Conservation (phyloP, 1,140 invertebrate genomes). For the Chlorops oryzae region DNA sequence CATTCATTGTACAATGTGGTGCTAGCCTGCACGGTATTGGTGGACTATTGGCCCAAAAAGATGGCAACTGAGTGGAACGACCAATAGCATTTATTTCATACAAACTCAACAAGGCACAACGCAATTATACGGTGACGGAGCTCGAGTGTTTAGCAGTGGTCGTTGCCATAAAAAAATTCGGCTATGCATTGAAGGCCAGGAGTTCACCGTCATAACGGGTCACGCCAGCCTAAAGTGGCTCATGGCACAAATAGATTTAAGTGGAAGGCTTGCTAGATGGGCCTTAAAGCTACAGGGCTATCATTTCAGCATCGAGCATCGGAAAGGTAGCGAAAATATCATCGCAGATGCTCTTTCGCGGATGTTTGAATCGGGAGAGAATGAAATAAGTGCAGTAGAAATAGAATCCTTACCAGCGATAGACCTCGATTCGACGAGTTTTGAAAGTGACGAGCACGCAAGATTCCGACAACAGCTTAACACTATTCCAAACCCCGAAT, state of each 20-base stretch:
- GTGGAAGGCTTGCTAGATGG: constrained; percentile 29
- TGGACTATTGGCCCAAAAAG: constrained; percentile 13
- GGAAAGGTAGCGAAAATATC: constrained; percentile 23
- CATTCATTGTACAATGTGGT: constrained; percentile 14
- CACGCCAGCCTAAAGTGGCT: constrained; percentile 28
- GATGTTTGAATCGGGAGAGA: background rate
- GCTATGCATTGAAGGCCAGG: constrained; percentile 42
- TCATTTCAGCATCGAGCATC: constrained; percentile 32
- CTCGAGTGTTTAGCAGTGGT: constrained; percentile 8
- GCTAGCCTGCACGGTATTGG: constrained; percentile 15
- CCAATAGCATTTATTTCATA: constrained; percentile 42
- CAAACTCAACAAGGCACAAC: constrained; percentile 14
- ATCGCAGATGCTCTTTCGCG: constrained; percentile 9
- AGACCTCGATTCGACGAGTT: no score
- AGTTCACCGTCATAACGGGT: constrained; percentile 41
- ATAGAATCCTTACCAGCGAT: no score
- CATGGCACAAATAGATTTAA: constrained; percentile 42
- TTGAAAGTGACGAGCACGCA: no score
- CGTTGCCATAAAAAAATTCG: constrained; percentile 30
- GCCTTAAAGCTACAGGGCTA: constrained; percentile 25
- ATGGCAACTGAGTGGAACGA: constrained; percentile 12
- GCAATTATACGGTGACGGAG: constrained; percentile 11
- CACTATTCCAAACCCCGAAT: no score
- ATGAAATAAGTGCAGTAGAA: no score
- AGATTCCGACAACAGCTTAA: no score